These are phyloP conservation scores for Enteromius viviparus DNA, from an alignment of 2,797 vertebrate genomes.

Conservation along the genomic window DNA sequence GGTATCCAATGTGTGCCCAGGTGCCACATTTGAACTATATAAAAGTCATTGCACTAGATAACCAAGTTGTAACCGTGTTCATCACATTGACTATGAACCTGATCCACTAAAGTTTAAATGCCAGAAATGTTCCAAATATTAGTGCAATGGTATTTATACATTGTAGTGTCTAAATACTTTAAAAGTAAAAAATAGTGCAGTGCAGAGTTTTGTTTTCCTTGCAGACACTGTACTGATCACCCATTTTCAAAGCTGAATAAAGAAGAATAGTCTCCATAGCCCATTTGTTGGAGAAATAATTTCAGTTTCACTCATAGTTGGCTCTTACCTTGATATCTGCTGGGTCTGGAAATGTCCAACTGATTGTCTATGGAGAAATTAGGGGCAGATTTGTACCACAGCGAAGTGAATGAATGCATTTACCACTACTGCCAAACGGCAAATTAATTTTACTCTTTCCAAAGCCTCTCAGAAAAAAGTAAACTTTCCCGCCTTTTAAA, in stretches of 20 bases:
- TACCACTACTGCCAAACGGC: constrained; percentile 55
- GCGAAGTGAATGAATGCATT: constrained; percentile 59
- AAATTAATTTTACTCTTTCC: constrained; percentile 46
- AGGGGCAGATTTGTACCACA: constrained; percentile 68
- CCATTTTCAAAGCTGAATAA: constrained; percentile 33
- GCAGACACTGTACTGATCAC: constrained; percentile 16
- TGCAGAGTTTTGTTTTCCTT: constrained; percentile 10
- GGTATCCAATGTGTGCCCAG: not conserved
- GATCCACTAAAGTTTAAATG: not conserved
- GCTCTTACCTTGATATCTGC: constrained; percentile 66
- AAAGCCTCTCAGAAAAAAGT: constrained; percentile 25
- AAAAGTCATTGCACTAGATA: not conserved
- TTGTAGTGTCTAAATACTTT: not conserved
- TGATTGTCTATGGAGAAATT: constrained; percentile 70
- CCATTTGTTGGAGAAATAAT: constrained; percentile 40
- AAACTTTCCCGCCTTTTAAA: constrained; percentile 8
- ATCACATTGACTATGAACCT: not conserved
- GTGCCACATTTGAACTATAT: not conserved
- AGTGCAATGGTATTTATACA: not conserved
- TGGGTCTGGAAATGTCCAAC: constrained; percentile 63
- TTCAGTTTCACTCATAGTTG: constrained; percentile 51
- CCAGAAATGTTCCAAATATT: not conserved
- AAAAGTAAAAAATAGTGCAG: not conserved
- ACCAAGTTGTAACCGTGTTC: not conserved
- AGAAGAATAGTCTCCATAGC: constrained; percentile 22